These are phyloP conservation scores for Sebastes vulpes DNA, from an alignment of 2,797 vertebrate species.

Conservation along the genomic window DNA sequence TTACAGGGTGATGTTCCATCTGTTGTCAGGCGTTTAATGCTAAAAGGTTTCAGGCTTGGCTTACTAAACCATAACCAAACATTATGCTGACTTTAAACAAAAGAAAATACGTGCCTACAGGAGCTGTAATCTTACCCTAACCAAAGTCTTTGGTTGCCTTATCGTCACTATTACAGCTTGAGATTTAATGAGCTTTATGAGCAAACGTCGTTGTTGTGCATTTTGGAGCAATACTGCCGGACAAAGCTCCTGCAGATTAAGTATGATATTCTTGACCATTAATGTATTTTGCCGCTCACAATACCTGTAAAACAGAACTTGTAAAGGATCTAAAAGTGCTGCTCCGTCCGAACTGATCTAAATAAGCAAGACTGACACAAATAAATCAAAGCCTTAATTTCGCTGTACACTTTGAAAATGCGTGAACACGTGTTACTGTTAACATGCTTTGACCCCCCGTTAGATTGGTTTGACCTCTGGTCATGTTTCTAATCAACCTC, in stretches of 20 bases:
- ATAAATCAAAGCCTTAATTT: conserved; percentile 31
- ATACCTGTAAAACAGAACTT: background rate
- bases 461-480: conserved; percentile 54
- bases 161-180: background rate
- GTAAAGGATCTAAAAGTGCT: background rate
- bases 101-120: background rate
- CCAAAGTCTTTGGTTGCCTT: background rate
- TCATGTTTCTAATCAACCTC: conserved; percentile 56
- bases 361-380: background rate
- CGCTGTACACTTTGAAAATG: background rate
- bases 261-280: background rate
- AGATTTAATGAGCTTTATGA: background rate
- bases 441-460: background rate
- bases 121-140: background rate
- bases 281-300: background rate
- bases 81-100: background rate
- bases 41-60: background rate
- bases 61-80: background rate
- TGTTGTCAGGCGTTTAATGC: background rate
- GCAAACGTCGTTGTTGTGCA: no score
- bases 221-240: no score
- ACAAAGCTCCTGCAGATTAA: background rate
- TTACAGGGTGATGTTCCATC: background rate
- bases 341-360: background rate
- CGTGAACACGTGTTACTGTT: background rate